A percentile compares a stretch with the other conserved stretches of the same genome.
Conservation (phyloP, 2,113 vertebrate species). For the Abramis brama region DNA sequence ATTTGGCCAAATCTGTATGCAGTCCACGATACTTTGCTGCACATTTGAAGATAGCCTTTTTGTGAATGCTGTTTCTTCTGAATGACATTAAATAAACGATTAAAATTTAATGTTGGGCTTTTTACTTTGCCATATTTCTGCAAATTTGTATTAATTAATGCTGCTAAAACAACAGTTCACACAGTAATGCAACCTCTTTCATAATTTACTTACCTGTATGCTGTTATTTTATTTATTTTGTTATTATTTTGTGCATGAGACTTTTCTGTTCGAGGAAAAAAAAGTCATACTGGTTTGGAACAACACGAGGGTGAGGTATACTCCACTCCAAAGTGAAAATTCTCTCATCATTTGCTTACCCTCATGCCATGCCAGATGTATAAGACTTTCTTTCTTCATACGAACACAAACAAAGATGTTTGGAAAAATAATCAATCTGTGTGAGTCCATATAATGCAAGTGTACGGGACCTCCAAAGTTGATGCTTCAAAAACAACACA, state of each 20-base stretch:
- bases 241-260: no score
- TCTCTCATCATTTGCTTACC: background rate
- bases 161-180: no score
- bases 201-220: no score
- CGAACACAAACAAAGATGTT: background rate
- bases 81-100: background rate
- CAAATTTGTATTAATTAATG: no score
- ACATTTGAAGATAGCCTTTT: background rate
- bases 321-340: background rate
- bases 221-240: no score
- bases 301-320: background rate
- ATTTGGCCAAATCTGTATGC: background rate
- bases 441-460: background rate
- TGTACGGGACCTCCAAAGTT: slow-evolving; percentile 3
- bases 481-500: slow-evolving; percentile 4
- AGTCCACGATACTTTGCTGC: background rate
- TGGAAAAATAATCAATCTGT: background rate
- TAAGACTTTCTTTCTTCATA: background rate
- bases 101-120: no score
- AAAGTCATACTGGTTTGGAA: background rate
- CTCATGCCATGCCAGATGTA: background rate
- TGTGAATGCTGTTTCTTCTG: background rate
- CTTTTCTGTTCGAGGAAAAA: no score
- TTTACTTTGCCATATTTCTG: no score
- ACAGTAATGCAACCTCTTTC: no score